Evolutionary conservation across 2,113 vertebrate genomes (phyloP).

Genomic region (Monarcha castaneiventris): DNA sequence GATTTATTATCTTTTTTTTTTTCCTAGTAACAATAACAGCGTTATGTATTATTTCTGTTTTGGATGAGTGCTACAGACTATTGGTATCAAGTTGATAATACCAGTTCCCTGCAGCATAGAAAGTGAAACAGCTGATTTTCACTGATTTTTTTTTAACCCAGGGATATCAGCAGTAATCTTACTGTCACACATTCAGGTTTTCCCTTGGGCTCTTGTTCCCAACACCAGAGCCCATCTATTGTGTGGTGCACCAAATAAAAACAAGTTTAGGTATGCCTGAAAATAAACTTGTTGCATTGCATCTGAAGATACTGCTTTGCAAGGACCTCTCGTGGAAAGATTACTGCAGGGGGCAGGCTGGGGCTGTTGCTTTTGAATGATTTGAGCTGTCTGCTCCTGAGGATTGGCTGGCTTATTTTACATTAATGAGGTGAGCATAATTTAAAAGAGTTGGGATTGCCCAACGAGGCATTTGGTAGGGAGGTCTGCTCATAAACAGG

Average conservation of each 20-base stretch:
- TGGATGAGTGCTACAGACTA: not conserved
- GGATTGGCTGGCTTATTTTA: not conserved
- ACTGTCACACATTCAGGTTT: not conserved
- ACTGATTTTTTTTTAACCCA: not conserved
- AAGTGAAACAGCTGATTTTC: not conserved
- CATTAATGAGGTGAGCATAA: not conserved
- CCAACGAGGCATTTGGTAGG: fast-evolving
- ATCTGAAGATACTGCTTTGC: not conserved
- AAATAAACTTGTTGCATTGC: not conserved
- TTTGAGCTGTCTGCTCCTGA: not conserved
- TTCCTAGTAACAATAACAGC: not conserved
- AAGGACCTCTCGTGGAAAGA: not conserved
- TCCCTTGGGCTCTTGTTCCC: not conserved
- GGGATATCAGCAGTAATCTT: not conserved
- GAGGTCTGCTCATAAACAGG: not conserved
- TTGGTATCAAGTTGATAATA: not conserved
- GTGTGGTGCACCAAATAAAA: not conserved
- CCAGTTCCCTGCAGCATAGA: not conserved
- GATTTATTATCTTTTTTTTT: not conserved
- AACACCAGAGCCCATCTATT: not conserved
- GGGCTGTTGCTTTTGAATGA: not conserved
- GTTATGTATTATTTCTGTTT: not conserved
- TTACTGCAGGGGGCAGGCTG: not conserved
- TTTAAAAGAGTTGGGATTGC: not conserved
- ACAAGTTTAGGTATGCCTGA: not conserved